Percentiles rank a stretch among this genome's conserved stretches.
These are phyloP conservation scores for Strigamia crassipes DNA, from an alignment of 2,888 invertebrate genomes.

Conservation along the genomic window DNA sequence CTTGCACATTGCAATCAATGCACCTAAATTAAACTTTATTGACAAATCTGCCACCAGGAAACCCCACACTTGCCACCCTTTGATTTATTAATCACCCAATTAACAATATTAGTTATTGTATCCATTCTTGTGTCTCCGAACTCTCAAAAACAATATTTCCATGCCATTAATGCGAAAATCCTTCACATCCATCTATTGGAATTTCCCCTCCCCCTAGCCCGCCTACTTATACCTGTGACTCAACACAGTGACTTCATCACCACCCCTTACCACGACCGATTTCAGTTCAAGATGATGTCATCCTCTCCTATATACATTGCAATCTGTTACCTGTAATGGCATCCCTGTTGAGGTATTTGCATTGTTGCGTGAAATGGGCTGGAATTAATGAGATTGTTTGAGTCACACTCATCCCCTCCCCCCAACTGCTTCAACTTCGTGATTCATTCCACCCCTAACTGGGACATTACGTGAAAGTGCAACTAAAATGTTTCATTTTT, in stretches of 20 bases:
- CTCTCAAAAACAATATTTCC: neutral
- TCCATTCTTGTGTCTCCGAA: neutral
- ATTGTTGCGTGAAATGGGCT: conserved; percentile 37
- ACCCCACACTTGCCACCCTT: neutral
- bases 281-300: conserved; percentile 24
- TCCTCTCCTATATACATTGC: conserved; percentile 14
- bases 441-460: conserved; percentile 15
- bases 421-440: neutral
- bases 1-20: neutral
- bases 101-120: neutral
- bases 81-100: neutral
- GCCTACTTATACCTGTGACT: conserved; percentile 26
- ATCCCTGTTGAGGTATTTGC: conserved; percentile 37
- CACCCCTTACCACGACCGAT: conserved; percentile 6
- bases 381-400: conserved; percentile 37
- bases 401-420: neutral
- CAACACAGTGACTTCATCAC: conserved; percentile 30
- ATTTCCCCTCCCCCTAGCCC: conserved; percentile 27
- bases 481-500: neutral
- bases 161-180: neutral
- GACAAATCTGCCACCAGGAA: neutral
- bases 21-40: conserved; percentile 10
- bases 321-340: conserved; percentile 37
- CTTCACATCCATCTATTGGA: conserved; percentile 34
- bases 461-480: neutral